Conservation (phyloP, 2,888 invertebrate species). For the Heliconius aoede region DNA sequence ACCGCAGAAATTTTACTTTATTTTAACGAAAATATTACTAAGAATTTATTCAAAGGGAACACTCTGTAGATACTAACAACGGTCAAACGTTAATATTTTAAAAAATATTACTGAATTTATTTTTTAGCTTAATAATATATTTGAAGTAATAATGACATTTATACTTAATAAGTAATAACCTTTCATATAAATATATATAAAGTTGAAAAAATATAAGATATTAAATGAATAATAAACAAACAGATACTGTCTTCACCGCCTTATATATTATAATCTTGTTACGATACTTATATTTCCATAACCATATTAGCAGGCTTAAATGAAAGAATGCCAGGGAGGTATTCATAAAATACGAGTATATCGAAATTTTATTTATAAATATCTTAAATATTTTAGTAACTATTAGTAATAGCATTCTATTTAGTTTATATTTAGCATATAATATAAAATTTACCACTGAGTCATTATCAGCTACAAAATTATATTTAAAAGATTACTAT, state of each 20-base stretch:
- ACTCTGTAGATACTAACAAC: too few relatives aligned
- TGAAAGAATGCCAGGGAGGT: conserved; percentile 60
- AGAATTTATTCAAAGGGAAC: too few relatives aligned
- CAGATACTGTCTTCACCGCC: conserved; percentile 18
- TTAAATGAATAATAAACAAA: background rate
- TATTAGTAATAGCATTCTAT: too few relatives aligned
- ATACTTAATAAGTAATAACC: background rate
- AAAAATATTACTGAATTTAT: too few relatives aligned
- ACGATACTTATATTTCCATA: conserved; percentile 60
- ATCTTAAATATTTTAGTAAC: background rate
- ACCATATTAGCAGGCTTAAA: conserved; percentile 69
- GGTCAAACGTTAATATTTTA: too few relatives aligned
- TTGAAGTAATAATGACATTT: too few relatives aligned
- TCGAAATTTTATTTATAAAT: background rate
- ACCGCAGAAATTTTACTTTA: too few relatives aligned
- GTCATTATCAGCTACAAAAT: too few relatives aligned
- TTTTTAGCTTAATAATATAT: too few relatives aligned
- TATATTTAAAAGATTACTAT: too few relatives aligned
- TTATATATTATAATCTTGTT: conserved; percentile 73
- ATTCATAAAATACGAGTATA: conserved; percentile 46
- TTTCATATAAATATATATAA: background rate
- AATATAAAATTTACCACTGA: background rate
- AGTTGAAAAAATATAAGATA: background rate
- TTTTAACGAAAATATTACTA: too few relatives aligned
- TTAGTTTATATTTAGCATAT: too few relatives aligned